These are phyloP conservation scores for Xenentodon cancila DNA, from an alignment of 2,797 vertebrate species.

Conservation along the genomic window DNA sequence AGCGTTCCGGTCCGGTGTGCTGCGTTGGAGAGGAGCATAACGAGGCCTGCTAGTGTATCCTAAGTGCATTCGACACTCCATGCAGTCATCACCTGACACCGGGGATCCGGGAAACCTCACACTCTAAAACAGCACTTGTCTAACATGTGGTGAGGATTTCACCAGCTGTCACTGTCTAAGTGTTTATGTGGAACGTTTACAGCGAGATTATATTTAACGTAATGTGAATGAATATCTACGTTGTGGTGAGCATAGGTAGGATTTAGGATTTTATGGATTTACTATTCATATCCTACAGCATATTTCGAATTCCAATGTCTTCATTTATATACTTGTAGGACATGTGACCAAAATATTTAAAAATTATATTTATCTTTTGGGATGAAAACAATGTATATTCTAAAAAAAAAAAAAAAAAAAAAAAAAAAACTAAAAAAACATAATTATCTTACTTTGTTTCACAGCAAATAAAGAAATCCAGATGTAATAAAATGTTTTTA, in stretches of 20 bases:
- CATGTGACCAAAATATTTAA: too few species aligned
- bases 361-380: too few species aligned
- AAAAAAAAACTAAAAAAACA: too few species aligned
- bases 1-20: conserved; percentile 8
- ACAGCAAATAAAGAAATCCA: too few species aligned
- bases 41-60: conserved; percentile 40
- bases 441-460: too few species aligned
- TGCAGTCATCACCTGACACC: conserved; percentile 61
- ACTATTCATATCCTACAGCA: too few species aligned
- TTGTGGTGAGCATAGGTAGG: conserved; percentile 4
- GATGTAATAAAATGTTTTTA: too few species aligned
- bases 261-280: background rate
- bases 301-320: too few species aligned
- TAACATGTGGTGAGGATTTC: conserved; percentile 28
- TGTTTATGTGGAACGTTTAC: conserved; percentile 46
- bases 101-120: background rate
- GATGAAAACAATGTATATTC: too few species aligned
- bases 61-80: conserved; percentile 38
- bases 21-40: conserved; percentile 3
- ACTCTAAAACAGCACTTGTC: conserved; percentile 47
- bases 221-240: background rate
- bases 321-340: too few species aligned
- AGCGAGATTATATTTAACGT: conserved; percentile 1
- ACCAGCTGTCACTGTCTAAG: conserved; percentile 50
- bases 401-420: too few species aligned